Evolutionary conservation across 2,113 vertebrate species (phyloP), one percentile per base, ranked within the genome.

Genomic region (Pelusios castaneus): DNA sequence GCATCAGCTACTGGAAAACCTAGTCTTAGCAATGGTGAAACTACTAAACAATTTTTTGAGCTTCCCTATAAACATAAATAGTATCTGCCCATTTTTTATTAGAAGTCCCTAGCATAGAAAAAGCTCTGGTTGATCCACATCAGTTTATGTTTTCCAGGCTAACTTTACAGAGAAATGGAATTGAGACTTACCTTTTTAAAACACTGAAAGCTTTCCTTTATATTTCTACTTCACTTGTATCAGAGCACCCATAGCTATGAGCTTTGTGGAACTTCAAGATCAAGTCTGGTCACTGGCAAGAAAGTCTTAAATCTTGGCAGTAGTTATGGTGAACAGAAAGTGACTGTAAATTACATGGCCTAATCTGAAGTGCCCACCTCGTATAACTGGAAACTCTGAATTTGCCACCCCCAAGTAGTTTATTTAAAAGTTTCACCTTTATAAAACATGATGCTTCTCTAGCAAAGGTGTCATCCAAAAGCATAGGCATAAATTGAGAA

Each of bases 331-430:
- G 10, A 75, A 45, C 12, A 27, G 25, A 76, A 24, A 3, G 24
- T 25, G 73, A 76, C 12, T 75, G 38, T 25, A 45, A 76, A 24
- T 45, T 12, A 45, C 24, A 14, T 45, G 43, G 41, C 25, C 73
- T 76, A 45, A 76, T 76, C 41, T 45, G 41, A 70, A 21, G 19
- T 70, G 17, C n/a, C 63, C 38, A 22, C 21, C 63, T 38, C n/a
- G 34, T 70, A 19, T 38, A 38, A 76, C 24, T 45, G 25, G 24
- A 27, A 27, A 45, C 22, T 45, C 73, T 13, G 11, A 76, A 45
- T 76, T 5, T 45, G 73, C 38, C 41, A 76, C 12, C 6, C 1
- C 7, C 25, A 63, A 1, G 2, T 3, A 5, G 80, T 3, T 1
- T 2, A 4, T 6, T 87, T 78, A 29, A 87, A 43, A 41, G 24